Percentiles rank a stretch among this genome's conserved stretches.
Conservation (phyloP, 2,888 invertebrate genomes). For the Harpagoxenus sublaevis region DNA sequence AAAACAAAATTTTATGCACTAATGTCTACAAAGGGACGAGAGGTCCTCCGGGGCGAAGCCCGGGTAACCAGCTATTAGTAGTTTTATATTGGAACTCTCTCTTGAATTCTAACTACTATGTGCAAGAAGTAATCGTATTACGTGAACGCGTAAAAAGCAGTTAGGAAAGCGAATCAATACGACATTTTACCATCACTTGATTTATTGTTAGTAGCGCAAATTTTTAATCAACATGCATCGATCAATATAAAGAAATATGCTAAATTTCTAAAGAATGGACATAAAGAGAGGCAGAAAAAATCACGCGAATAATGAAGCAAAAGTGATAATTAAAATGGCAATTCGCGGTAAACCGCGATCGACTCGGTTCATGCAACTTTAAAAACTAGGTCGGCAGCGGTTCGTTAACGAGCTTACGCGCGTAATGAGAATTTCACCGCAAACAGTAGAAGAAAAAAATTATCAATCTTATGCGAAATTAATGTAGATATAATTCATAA, state of each 20-base stretch:
- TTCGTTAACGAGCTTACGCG: neutral
- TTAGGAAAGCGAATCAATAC: neutral
- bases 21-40: too few species aligned
- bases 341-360: conserved; percentile 3
- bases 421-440: neutral
- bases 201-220: neutral
- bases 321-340: conserved; percentile 10
- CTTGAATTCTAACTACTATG: conserved; percentile 13
- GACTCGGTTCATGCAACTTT: conserved; percentile 25
- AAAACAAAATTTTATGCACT: too few species aligned
- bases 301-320: conserved; percentile 27
- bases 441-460: neutral
- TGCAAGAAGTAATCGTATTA: conserved; percentile 8
- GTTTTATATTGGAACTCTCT: neutral
- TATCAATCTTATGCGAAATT: neutral
- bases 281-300: neutral
- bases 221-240: conserved; percentile 4
- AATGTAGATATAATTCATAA: neutral
- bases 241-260: neutral
- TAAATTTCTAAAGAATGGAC: neutral
- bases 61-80: neutral
- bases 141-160: neutral
- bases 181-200: neutral
- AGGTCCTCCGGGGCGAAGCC: too few species aligned
- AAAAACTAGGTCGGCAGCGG: conserved; percentile 20